These are phyloP conservation scores for Drosophila kokeensis DNA, from an alignment of 2,888 invertebrate species.

Conservation along the genomic window DNA sequence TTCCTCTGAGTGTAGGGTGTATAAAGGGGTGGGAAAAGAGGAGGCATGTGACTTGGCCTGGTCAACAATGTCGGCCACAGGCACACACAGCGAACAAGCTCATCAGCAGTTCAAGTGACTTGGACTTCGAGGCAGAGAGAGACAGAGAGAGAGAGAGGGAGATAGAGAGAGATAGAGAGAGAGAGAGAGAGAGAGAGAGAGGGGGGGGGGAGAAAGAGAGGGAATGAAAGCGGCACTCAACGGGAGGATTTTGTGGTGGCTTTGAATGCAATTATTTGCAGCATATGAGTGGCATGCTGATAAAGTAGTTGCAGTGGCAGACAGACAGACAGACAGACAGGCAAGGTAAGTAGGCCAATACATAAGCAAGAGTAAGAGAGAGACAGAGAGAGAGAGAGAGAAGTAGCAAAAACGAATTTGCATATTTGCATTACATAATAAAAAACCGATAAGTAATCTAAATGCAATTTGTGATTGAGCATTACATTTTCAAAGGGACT, in stretches of 20 bases:
- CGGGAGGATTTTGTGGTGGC: slow-evolving; percentile 31
- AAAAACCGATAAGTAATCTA: slow-evolving; percentile 8
- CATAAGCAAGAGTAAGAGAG: slow-evolving; percentile 16
- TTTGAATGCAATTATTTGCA: slow-evolving; percentile 80
- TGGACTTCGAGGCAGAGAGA: not conserved
- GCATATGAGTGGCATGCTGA: slow-evolving; percentile 64
- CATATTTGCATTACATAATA: slow-evolving; percentile 29
- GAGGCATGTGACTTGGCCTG: slow-evolving; percentile 11
- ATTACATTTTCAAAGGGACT: slow-evolving; percentile 36
- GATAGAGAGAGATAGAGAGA: not conserved
- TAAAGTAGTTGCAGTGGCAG: slow-evolving; percentile 13
- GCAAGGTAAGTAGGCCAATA: slow-evolving; percentile 61
- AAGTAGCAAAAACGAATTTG: not conserved
- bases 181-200: not conserved
- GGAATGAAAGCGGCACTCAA: not conserved
- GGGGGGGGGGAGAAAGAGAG: not conserved
- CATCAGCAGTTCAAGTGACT: slow-evolving; percentile 46
- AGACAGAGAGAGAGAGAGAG: not conserved
- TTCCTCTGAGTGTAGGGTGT: not conserved
- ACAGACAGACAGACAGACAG: not conserved
- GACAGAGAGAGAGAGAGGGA: too few relatives aligned
- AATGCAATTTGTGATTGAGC: slow-evolving; percentile 50
- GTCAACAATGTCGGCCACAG: slow-evolving; percentile 57
- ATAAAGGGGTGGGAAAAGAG: not conserved
- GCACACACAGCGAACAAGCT: slow-evolving; percentile 39